phyloP scores from a whole-genome alignment of 64 coral and sea anemone genomes.

The Porites australiensis region DNA sequence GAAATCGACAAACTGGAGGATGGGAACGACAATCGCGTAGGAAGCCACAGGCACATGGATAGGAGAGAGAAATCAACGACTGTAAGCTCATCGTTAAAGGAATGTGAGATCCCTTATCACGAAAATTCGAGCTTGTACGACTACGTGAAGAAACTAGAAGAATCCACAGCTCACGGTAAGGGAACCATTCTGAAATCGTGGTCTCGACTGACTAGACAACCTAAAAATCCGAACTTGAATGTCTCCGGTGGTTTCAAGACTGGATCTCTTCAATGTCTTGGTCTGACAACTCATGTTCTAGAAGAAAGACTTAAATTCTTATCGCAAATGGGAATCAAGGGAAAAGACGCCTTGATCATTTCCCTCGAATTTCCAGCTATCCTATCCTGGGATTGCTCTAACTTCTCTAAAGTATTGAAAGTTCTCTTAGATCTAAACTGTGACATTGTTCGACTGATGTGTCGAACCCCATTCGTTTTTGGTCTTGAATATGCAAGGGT shows the following conservation, averaged over 20 bases:
- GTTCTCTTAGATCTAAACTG: slow-evolving; percentile 84
- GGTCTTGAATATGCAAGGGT: slow-evolving; percentile 58
- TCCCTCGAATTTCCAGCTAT: slow-evolving; percentile 85
- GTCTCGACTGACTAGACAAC: background rate
- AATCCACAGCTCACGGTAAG: background rate
- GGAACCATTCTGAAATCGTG: slow-evolving; percentile 23
- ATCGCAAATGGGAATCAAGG: slow-evolving; percentile 58
- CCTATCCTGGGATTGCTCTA: slow-evolving; percentile 62
- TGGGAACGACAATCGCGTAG: background rate
- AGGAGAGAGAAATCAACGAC: background rate
- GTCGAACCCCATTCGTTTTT: slow-evolving; percentile 88
- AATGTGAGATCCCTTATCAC: background rate
- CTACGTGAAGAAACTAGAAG: slow-evolving; percentile 16
- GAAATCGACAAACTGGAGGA: too few species aligned
- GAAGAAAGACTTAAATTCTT: slow-evolving; percentile 75
- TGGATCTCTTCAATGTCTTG: slow-evolving; percentile 71
- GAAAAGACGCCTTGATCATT: slow-evolving; percentile 81
- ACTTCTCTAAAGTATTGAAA: slow-evolving; percentile 67
- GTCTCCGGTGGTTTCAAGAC: slow-evolving; percentile 12
- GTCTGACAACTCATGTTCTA: slow-evolving; percentile 51
- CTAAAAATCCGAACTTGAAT: slow-evolving; percentile 1
- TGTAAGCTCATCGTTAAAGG: background rate
- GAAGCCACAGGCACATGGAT: background rate
- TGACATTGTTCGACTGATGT: slow-evolving; percentile 76
- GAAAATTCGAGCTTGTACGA: background rate